phyloP scores from a whole-genome alignment of 2,797 vertebrate genomes.

The Masticophis lateralis region DNA sequence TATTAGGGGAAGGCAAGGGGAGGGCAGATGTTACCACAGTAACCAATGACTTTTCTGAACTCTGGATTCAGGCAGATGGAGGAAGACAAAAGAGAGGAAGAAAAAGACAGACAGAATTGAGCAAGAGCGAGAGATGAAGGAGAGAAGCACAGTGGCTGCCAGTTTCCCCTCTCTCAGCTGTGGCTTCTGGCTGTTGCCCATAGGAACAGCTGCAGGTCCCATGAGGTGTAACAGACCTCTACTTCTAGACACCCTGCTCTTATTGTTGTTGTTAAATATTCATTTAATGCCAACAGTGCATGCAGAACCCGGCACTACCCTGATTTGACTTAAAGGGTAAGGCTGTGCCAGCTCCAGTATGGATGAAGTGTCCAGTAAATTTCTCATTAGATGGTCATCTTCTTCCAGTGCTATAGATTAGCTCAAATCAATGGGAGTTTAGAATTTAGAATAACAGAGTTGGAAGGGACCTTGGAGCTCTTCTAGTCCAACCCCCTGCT shows the following conservation, averaged over 20 bases:
- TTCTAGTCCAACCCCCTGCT: too few species aligned
- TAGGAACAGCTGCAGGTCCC: conserved; percentile 37
- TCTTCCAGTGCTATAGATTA: background rate
- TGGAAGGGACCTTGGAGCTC: too few species aligned
- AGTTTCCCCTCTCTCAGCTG: background rate
- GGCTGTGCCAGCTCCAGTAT: background rate
- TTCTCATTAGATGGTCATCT: background rate
- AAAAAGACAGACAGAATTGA: conserved; percentile 61
- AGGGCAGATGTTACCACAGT: conserved; percentile 63
- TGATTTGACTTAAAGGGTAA: background rate
- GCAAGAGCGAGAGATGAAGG: background rate
- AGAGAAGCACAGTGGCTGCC: background rate
- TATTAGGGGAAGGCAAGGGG: conserved; percentile 16
- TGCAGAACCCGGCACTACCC: background rate
- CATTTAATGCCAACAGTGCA: background rate
- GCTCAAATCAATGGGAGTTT: background rate
- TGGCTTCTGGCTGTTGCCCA: conserved; percentile 16
- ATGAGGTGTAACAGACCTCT: conserved; percentile 21
- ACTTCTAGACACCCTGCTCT: background rate
- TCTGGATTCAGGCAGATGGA: conserved; percentile 67
- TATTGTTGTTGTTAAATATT: conserved; percentile 4
- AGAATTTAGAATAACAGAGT: too few species aligned
- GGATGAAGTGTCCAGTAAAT: background rate
- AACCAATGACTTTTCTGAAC: conserved; percentile 68
- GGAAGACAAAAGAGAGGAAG: conserved; percentile 59